A percentile compares a stretch with the other conserved stretches of the same genome.
Conservation (phyloP, 2,113 vertebrate genomes). For the Orientallactaga bullata region DNA sequence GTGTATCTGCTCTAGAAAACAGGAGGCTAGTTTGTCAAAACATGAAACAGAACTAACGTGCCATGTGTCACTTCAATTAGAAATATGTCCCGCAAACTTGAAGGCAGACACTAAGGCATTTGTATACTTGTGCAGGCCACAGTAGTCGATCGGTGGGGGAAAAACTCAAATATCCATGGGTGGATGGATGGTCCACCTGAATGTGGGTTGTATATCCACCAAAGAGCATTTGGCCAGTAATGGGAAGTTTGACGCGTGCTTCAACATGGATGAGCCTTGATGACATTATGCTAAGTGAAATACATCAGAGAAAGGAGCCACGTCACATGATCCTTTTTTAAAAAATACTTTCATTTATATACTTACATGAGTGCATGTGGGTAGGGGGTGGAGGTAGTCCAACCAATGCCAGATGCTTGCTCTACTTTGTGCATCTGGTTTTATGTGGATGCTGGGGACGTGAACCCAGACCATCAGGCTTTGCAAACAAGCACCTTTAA, state of each 20-base stretch:
- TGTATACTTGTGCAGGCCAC: background rate
- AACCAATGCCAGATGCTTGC: too few relatives aligned
- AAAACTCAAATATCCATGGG: background rate
- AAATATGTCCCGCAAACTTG: background rate
- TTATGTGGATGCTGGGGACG: too few relatives aligned
- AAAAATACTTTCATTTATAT: too few relatives aligned
- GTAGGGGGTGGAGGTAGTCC: too few relatives aligned
- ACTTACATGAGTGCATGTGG: too few relatives aligned
- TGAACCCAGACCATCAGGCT: too few relatives aligned
- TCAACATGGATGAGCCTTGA: background rate
- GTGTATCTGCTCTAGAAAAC: background rate
- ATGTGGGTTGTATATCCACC: background rate
- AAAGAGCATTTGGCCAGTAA: background rate
- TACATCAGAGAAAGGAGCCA: background rate
- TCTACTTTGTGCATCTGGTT: too few relatives aligned
- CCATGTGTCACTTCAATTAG: background rate
- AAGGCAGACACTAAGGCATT: background rate
- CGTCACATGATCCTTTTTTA: background rate
- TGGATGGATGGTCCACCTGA: background rate
- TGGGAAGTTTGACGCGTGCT: background rate
- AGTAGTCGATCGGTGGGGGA: background rate
- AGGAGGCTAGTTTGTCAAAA: background rate
- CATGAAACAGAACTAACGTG: background rate
- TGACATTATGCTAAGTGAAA: background rate
- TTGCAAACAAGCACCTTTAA: too few relatives aligned